A percentile compares a stretch with the other conserved stretches of the same genome.
Conservation (phyloP, 2,888 invertebrate species). For the Cryptocephalus primarius region DNA sequence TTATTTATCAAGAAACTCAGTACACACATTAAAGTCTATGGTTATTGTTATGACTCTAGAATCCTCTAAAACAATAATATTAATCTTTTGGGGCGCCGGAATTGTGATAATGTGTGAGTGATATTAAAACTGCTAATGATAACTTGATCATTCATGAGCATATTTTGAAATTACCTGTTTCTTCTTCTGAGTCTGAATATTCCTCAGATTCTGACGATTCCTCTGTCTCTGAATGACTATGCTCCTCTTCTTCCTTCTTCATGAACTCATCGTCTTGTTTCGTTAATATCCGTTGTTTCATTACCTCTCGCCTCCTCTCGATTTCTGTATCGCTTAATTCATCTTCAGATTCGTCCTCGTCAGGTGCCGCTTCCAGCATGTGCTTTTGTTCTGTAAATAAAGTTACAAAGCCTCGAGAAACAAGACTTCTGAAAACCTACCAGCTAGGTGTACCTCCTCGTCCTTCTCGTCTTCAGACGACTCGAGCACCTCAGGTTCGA, state of each 20-base stretch:
- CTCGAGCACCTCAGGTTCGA: constrained; percentile 58
- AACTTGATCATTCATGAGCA: too few relatives aligned
- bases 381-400: constrained; percentile 30
- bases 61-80: not conserved
- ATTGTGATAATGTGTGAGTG: too few relatives aligned
- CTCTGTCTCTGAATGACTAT: constrained; percentile 45
- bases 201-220: constrained; percentile 78
- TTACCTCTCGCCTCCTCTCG: constrained; percentile 62
- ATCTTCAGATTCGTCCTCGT: constrained; percentile 64
- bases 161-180: too few relatives aligned
- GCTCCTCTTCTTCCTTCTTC: constrained; percentile 64
- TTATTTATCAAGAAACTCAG: too few relatives aligned
- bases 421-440: constrained; percentile 7
- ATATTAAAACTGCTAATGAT: too few relatives aligned
- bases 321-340: constrained; percentile 79
- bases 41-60: not conserved
- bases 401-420: not conserved
- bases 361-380: constrained; percentile 35
- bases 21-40: not conserved
- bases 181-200: constrained; percentile 82
- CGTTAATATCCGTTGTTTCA: constrained; percentile 55
- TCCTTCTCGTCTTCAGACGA: constrained; percentile 44
- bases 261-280: constrained; percentile 66
- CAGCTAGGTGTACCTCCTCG: constrained; percentile 32
- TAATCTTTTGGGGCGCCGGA: too few relatives aligned